phyloP scores from a whole-genome alignment of 2,888 invertebrate genomes.

The Pristionchus maxplancki region DNA sequence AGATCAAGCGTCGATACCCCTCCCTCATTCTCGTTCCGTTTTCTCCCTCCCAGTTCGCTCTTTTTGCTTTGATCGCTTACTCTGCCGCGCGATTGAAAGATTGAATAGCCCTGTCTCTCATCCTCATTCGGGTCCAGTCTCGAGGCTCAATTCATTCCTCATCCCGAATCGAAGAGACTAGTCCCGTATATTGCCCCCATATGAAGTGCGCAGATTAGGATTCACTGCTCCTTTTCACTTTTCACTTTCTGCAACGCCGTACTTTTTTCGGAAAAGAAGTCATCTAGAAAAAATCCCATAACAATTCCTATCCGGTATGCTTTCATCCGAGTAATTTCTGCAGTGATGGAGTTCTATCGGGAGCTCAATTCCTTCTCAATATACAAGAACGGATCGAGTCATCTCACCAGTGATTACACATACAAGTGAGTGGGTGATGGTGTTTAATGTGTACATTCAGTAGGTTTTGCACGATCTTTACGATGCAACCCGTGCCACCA shows the following conservation, averaged over 20 bases:
- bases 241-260: background rate
- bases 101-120: background rate
- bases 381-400: constrained; percentile 65
- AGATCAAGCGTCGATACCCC: constrained; percentile 37
- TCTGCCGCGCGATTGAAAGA: background rate
- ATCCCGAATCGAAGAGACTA: background rate
- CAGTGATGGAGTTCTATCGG: constrained; percentile 60
- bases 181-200: background rate
- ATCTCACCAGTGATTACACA: constrained; percentile 69
- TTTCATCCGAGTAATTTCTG: background rate
- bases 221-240: background rate
- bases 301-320: background rate
- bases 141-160: background rate
- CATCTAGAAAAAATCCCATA: too few species aligned
- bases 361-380: constrained; percentile 72
- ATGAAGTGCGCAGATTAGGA: background rate
- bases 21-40: constrained; percentile 20
- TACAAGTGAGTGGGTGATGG: constrained; percentile 67
- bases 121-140: background rate
- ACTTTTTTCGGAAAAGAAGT: too few species aligned
- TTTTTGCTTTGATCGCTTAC: background rate
- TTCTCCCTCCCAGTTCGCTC: background rate
- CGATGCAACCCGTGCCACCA: background rate
- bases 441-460: background rate
- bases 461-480: background rate